A percentile compares a stretch with the other conserved stretches of the same genome.
These are phyloP conservation scores for Synergus umbraculus DNA, from an alignment of 2,888 invertebrate species.

Conservation along the genomic window DNA sequence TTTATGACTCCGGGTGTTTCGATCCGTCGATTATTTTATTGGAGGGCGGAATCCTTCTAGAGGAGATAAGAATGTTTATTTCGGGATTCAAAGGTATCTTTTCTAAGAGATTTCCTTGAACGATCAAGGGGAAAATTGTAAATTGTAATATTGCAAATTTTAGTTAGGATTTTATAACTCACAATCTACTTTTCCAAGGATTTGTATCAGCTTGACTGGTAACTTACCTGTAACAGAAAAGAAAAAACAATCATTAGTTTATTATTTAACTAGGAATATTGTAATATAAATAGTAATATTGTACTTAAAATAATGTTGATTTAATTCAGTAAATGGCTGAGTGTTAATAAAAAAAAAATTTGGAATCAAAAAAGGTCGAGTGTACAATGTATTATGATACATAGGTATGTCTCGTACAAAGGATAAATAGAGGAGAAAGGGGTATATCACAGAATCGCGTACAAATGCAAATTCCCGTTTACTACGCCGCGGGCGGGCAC, in stretches of 20 bases:
- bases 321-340: neutral
- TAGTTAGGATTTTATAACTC: neutral
- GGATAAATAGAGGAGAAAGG: slow-evolving; percentile 28
- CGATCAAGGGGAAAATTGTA: neutral
- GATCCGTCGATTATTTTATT: slow-evolving; percentile 37
- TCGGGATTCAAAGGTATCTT: neutral
- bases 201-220: neutral
- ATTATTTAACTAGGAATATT: neutral
- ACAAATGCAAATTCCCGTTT: slow-evolving; percentile 62
- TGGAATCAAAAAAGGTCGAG: slow-evolving; percentile 1
- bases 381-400: neutral
- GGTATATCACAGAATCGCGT: slow-evolving; percentile 55
- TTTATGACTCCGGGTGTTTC: slow-evolving; percentile 29
- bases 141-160: neutral
- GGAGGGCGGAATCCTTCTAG: slow-evolving; percentile 19
- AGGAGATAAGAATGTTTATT: slow-evolving; percentile 39
- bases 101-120: neutral
- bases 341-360: neutral
- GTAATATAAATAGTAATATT: no score
- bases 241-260: neutral
- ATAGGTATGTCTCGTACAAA: neutral
- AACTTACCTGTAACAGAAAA: neutral
- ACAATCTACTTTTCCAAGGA: neutral
- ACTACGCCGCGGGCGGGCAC: slow-evolving; percentile 55
- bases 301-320: no score